Percentiles rank a stretch among this genome's conserved stretches.
Conservation (phyloP, 2,113 vertebrate species). For the Cygnus atratus region DNA sequence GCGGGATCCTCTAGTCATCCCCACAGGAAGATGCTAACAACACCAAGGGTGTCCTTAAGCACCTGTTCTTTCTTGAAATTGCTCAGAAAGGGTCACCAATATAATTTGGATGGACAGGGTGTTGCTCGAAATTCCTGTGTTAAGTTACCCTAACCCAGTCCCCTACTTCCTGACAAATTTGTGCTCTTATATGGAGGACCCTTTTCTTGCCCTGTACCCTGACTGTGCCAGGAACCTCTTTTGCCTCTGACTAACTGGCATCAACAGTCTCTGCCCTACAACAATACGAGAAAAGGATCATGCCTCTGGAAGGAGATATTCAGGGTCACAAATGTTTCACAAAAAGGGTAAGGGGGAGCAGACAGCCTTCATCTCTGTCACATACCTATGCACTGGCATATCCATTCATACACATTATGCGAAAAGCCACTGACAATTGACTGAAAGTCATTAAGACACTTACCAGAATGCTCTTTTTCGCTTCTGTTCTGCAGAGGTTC, state of each 20-base stretch:
- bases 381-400: not conserved
- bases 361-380: not conserved
- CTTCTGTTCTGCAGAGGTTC: not conserved
- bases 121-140: not conserved
- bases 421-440: not conserved
- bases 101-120: not conserved
- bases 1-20: not conserved
- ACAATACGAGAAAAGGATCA: not conserved
- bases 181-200: not conserved
- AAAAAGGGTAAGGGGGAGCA: not conserved
- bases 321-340: not conserved
- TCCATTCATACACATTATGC: not conserved
- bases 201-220: not conserved
- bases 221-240: not conserved
- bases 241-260: not conserved
- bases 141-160: not conserved
- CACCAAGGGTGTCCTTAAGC: not conserved
- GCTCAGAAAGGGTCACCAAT: not conserved
- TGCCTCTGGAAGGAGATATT: not conserved
- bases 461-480: not conserved
- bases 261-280: not conserved
- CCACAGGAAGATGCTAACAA: rapidly evolving
- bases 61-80: not conserved
- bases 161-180: not conserved
- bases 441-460: not conserved